Evolutionary conservation across 1,140 invertebrate genomes (phyloP).

Genomic region (Heliconius himera): DNA sequence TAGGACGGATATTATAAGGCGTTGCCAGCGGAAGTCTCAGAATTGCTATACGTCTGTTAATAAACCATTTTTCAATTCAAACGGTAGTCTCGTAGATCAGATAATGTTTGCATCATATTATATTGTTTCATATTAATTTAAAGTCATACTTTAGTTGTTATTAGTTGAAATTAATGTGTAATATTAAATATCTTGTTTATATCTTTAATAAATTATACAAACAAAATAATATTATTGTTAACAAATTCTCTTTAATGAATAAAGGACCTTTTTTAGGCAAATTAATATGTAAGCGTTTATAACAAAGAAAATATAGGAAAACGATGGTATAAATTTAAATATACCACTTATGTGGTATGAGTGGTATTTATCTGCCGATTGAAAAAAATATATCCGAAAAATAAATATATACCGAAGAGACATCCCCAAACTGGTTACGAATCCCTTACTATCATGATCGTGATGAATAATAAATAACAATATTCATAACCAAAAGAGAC

Average conservation of each 20-base stretch:
- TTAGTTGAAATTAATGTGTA: too few relatives aligned
- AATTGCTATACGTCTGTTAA: constrained; percentile 14
- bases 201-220: too few relatives aligned
- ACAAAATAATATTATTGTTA: too few relatives aligned
- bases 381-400: background rate
- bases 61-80: constrained; percentile 14
- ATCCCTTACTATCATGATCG: background rate
- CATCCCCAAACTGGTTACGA: background rate
- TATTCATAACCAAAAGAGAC: constrained; percentile 10
- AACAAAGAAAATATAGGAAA: too few relatives aligned
- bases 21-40: constrained; percentile 13
- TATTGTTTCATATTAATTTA: background rate
- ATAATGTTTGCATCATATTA: background rate
- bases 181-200: too few relatives aligned
- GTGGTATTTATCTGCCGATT: too few relatives aligned
- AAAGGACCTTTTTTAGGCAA: too few relatives aligned
- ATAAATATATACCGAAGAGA: background rate
- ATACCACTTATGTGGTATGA: too few relatives aligned
- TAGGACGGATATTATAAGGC: constrained; percentile 12
- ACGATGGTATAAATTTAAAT: too few relatives aligned
- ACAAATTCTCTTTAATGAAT: too few relatives aligned
- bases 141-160: background rate
- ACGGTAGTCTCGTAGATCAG: background rate
- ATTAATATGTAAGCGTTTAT: too few relatives aligned
- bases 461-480: constrained; percentile 9